Evolutionary conservation across 2,888 invertebrate species (phyloP).

Genomic region (Ichneumoninae sp.): DNA sequence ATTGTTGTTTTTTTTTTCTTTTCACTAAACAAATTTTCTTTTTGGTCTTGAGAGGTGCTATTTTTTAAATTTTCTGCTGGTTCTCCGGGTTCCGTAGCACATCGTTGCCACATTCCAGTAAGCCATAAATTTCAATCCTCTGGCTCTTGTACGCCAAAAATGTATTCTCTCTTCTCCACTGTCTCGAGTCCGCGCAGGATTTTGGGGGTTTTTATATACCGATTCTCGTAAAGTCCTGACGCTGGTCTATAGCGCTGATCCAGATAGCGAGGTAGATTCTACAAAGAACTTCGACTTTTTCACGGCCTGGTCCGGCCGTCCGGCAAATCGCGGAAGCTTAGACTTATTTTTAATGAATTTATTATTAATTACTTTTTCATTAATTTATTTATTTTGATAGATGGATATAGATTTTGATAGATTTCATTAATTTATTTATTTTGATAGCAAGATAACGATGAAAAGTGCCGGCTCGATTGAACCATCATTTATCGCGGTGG

Average conservation of each 20-base stretch:
- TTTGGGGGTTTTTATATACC: conserved; percentile 24
- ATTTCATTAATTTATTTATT: too few relatives aligned
- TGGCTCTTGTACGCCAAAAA: conserved; percentile 40
- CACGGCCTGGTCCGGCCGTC: not conserved
- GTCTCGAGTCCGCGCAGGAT: not conserved
- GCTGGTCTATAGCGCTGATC: not conserved
- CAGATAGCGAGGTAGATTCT: not conserved
- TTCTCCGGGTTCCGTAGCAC: not conserved
- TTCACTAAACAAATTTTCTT: too few relatives aligned
- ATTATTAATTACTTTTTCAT: too few relatives aligned
- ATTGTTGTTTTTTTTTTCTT: too few relatives aligned
- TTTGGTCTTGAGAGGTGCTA: not conserved
- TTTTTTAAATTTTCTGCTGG: not conserved
- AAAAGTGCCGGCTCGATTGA: not conserved
- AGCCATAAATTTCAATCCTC: conserved; percentile 70
- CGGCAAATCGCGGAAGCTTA: not conserved
- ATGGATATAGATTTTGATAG: not conserved
- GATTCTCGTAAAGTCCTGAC: conserved; percentile 28
- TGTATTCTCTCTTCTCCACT: not conserved
- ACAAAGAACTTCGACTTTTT: conserved; percentile 2
- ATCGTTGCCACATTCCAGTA: conserved; percentile 55
- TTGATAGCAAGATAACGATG: not conserved
- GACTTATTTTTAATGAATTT: not conserved
- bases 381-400: not conserved
- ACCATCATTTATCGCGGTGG: not conserved